Evolutionary conservation across 64 coral and sea anemone species (phyloP).

Genomic region (Trachythela sp.): DNA sequence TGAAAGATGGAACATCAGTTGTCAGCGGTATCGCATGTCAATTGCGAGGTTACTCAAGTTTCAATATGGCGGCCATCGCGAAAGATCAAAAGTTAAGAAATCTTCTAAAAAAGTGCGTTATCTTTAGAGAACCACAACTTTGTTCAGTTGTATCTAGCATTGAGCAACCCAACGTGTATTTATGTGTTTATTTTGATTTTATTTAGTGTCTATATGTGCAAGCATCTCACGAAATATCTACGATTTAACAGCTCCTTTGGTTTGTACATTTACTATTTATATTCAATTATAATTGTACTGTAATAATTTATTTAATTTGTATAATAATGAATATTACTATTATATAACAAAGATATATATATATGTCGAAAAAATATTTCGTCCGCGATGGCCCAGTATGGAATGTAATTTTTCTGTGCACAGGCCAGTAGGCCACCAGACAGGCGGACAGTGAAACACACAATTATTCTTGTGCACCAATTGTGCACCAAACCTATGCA

Average conservation of each 20-base stretch:
- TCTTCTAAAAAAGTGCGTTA: neutral
- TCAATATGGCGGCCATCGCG: conserved; percentile 44
- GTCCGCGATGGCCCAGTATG: too few relatives aligned
- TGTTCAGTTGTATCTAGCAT: neutral
- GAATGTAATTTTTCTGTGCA: too few relatives aligned
- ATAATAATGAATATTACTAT: too few relatives aligned
- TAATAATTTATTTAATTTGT: neutral
- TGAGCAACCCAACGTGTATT: neutral
- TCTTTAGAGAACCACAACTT: neutral
- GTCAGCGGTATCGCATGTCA: neutral
- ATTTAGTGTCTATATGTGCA: neutral
- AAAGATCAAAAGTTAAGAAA: conserved; percentile 21
- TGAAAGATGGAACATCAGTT: neutral
- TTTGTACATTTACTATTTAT: neutral
- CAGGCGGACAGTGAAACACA: too few relatives aligned
- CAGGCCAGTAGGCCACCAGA: too few relatives aligned
- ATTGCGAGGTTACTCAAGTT: conserved; percentile 8
- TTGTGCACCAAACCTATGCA: too few relatives aligned
- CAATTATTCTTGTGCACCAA: too few relatives aligned
- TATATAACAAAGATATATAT: too few relatives aligned
- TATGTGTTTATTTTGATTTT: neutral
- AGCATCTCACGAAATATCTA: neutral
- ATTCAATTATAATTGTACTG: neutral
- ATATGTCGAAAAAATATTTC: too few relatives aligned
- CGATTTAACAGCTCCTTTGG: neutral